These are phyloP conservation scores for Platyscapa corneri DNA, from an alignment of 1,140 invertebrate species.

Conservation along the genomic window DNA sequence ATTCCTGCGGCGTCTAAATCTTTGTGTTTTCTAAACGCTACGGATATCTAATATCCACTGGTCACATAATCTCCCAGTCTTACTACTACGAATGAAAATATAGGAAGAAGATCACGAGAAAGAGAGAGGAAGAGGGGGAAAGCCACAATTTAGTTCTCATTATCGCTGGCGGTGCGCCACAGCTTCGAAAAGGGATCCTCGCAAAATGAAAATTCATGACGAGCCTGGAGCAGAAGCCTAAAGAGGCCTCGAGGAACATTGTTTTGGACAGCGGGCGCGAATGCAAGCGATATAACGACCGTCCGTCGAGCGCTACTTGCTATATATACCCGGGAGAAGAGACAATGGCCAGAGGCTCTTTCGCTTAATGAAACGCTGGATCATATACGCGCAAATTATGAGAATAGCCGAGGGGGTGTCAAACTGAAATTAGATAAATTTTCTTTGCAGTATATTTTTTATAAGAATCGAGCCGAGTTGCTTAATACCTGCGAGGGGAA, in stretches of 20 bases:
- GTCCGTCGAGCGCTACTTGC: neutral
- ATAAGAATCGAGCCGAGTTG: neutral
- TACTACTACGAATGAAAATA: neutral
- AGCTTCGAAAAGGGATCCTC: neutral
- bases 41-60: slow-evolving; percentile 17
- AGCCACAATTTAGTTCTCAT: slow-evolving; percentile 42
- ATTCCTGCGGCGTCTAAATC: slow-evolving; percentile 39
- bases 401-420: neutral
- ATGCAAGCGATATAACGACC: slow-evolving; percentile 19
- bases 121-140: neutral
- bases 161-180: slow-evolving; percentile 2
- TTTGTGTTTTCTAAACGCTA: neutral
- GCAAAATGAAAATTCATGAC: slow-evolving; percentile 43
- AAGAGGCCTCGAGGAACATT: slow-evolving; percentile 28
- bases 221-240: neutral
- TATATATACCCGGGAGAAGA: neutral
- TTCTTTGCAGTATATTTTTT: neutral
- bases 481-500: neutral
- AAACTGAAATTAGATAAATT: slow-evolving; percentile 27
- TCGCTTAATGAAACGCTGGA: slow-evolving; percentile 46
- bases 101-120: neutral
- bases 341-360: slow-evolving; percentile 23
- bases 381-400: slow-evolving; percentile 33
- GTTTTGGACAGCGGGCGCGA: slow-evolving; percentile 23
- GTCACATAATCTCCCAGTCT: slow-evolving; percentile 36